Percentiles rank a stretch among this genome's conserved stretches.
Conservation (phyloP, 2,888 invertebrate genomes). For the Tetramorium bicarinatum region DNA sequence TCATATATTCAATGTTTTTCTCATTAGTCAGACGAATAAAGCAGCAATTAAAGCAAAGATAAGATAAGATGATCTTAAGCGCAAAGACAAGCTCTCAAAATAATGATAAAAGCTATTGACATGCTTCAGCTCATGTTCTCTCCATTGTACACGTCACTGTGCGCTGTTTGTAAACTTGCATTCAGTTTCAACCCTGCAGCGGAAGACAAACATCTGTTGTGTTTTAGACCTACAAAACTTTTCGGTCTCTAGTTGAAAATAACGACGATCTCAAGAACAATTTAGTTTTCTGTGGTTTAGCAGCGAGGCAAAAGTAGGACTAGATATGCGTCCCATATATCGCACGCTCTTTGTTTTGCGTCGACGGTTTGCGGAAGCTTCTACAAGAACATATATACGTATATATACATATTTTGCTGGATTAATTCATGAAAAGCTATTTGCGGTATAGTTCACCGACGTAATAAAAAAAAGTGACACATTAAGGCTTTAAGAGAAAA, state of each 20-base stretch:
- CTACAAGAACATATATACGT: not conserved
- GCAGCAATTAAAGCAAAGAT: not conserved
- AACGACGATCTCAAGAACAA: conserved; percentile 41
- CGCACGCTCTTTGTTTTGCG: conserved; percentile 13
- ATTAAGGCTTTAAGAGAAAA: not conserved
- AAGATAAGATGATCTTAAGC: not conserved
- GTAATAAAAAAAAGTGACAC: conserved; percentile 14
- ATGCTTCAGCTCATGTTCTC: not conserved
- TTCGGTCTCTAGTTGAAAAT: conserved; percentile 45
- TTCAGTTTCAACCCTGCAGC: not conserved
- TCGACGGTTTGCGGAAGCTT: not conserved
- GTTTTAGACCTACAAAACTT: conserved; percentile 27
- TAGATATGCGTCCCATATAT: conserved; percentile 5
- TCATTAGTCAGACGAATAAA: too few species aligned
- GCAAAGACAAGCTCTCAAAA: not conserved
- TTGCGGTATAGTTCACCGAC: not conserved
- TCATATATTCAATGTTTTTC: not conserved
- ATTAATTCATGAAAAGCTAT: conserved; percentile 14
- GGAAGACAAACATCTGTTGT: conserved; percentile 12
- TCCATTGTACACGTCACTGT: not conserved
- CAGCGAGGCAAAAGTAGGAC: conserved; percentile 27
- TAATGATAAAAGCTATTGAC: not conserved
- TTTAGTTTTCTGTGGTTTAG: conserved; percentile 22
- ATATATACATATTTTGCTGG: not conserved
- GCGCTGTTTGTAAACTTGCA: conserved; percentile 18